phyloP scores from a whole-genome alignment of 2,113 vertebrate species.

The Lethenteron camtschaticum region DNA sequence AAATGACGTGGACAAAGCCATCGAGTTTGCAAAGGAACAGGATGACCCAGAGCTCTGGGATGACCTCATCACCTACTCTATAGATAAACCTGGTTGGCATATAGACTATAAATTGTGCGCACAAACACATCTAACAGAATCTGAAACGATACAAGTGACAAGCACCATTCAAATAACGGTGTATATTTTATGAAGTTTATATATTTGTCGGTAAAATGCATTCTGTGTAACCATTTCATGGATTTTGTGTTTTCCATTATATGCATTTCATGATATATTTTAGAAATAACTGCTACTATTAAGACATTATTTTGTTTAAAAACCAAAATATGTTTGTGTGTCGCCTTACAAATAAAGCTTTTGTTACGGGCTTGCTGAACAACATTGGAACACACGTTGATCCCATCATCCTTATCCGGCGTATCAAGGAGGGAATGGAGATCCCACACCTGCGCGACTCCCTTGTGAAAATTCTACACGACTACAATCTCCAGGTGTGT shows the following conservation, averaged over 20 bases:
- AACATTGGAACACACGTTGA: constrained; percentile 95
- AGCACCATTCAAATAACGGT: too few relatives aligned
- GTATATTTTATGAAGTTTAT: too few relatives aligned
- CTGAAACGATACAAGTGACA: too few relatives aligned
- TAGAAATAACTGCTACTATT: too few relatives aligned
- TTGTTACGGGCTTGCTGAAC: constrained; percentile 89
- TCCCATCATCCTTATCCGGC: constrained; percentile 78
- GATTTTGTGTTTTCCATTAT: too few relatives aligned
- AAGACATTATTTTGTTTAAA: not conserved
- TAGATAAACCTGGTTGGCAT: constrained; percentile 77
- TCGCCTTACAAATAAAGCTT: constrained; percentile 29
- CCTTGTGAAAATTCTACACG: constrained; percentile 87
- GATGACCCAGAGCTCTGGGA: constrained; percentile 93
- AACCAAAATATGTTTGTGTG: not conserved
- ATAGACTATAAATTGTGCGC: too few relatives aligned
- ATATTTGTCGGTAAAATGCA: too few relatives aligned
- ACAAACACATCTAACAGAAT: too few relatives aligned
- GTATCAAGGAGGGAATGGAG: constrained; percentile 97
- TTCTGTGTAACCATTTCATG: too few relatives aligned
- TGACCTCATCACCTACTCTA: constrained; percentile 87
- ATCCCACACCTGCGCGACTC: constrained; percentile 92
- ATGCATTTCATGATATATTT: too few relatives aligned
- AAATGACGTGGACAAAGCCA: constrained; percentile 79
- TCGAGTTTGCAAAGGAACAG: constrained; percentile 95
- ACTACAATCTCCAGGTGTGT: constrained; percentile 84